Percentiles rank a stretch among this genome's conserved stretches.
Evolutionary conservation across 2,888 invertebrate genomes (phyloP).

Genomic region (Cactoblastis cactorum): DNA sequence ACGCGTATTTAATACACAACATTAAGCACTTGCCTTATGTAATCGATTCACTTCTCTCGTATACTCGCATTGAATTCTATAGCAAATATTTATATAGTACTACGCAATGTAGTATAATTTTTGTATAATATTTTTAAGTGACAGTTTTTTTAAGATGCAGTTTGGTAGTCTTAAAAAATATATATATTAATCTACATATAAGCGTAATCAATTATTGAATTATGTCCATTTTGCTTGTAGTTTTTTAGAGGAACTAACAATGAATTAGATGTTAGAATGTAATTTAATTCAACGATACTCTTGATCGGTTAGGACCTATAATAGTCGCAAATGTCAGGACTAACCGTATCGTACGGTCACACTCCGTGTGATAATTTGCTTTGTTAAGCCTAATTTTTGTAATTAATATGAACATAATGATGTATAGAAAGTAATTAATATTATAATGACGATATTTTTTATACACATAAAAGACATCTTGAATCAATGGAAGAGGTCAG

Average conservation of each 20-base stretch:
- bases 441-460: conserved; percentile 65
- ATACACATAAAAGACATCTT: conserved; percentile 63
- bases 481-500: conserved; percentile 29
- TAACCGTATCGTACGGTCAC: neutral
- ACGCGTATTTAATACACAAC: conserved; percentile 24
- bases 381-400: conserved; percentile 18
- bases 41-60: conserved; percentile 48
- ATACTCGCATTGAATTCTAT: conserved; percentile 54
- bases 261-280: conserved; percentile 31
- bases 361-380: conserved; percentile 12
- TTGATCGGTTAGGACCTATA: conserved; percentile 27
- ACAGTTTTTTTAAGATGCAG: too few relatives aligned
- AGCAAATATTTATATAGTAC: conserved; percentile 22
- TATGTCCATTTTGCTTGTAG: conserved; percentile 44
- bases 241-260: conserved; percentile 32
- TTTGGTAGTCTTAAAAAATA: conserved; percentile 38
- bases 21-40: conserved; percentile 59
- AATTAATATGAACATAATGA: conserved; percentile 24
- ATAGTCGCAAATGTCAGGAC: conserved; percentile 21
- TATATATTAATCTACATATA: conserved; percentile 38
- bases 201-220: conserved; percentile 37
- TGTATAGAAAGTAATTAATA: conserved; percentile 28
- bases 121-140: conserved; percentile 36
- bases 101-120: conserved; percentile 25
- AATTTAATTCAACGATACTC: conserved; percentile 37